These are phyloP conservation scores for Hylaea fasciaria DNA, from an alignment of 2,888 invertebrate species.

Conservation along the genomic window DNA sequence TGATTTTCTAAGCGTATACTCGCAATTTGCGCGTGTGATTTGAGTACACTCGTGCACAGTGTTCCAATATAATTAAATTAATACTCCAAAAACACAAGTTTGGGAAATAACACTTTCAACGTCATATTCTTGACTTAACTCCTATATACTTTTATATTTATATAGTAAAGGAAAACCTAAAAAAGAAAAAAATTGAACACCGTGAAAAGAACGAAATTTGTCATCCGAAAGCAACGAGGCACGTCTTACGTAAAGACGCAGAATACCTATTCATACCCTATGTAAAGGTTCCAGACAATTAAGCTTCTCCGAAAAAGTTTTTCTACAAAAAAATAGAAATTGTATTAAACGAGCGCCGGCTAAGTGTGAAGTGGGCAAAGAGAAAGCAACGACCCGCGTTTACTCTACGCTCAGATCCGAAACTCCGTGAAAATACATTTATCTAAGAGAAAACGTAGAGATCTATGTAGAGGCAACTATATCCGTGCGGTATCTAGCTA, in stretches of 20 bases:
- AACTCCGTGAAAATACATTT: conserved; percentile 11
- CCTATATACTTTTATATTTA: too few species aligned
- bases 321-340: conserved; percentile 3
- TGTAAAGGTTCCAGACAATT: conserved; percentile 11
- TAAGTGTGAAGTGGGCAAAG: conserved; percentile 11
- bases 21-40: too few species aligned
- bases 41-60: too few species aligned
- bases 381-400: conserved; percentile 11
- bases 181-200: not conserved
- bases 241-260: too few species aligned
- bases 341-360: conserved; percentile 11
- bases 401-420: conserved; percentile 1
- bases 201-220: not conserved
- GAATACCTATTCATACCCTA: too few species aligned
- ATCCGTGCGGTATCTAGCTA: too few species aligned
- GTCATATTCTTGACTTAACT: too few species aligned
- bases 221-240: not conserved
- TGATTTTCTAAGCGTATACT: too few species aligned
- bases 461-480: not conserved
- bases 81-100: too few species aligned
- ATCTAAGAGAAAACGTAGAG: conserved; percentile 1
- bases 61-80: too few species aligned
- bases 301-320: not conserved
- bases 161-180: not conserved
- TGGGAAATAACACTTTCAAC: too few species aligned